Base-by-base conservation (phyloP, 30 jellyfish, hydroid and myxozoan genomes). In the Aurelia coerulea region DNA sequence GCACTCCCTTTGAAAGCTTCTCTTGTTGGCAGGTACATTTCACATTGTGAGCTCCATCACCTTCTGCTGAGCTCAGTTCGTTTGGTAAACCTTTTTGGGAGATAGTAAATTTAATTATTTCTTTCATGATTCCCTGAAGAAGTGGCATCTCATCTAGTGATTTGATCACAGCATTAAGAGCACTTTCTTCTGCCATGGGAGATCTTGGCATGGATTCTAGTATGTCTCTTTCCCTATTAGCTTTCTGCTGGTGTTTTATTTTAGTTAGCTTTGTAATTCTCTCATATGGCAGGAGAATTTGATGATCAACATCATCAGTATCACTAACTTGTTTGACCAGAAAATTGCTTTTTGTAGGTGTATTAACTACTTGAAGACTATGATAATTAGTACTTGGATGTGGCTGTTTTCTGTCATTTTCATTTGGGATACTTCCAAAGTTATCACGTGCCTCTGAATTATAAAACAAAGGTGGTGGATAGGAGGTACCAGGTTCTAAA, bases 401-500 rank as follows among this genome's bases (percentile, higher is more conserved):
- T 42, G 53, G 53, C 53, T 46, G 56, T 7, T 46, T 46, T 46
- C 8, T 14, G 8, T 46, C 56, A 46, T 14, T 9, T 46, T 31
- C 34, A 3, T 51, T n/a, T 41, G 68, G 4, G 31, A 35, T 14
- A 35, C 3, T 62, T 42, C 16, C 66, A 19, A 15, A 9, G 75
- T 65, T 7, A 17, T 81, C 78, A 78, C 14, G 16, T 56, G 46
- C 46, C n/a, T 78, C 69, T 12, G 88, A 78, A 34, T 76, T 56
- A 56, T 66, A 81, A 37, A 81, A 53, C 69, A 81, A 58, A 4
- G 92, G 92, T 37, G 92, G 92, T 8, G 92, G 92, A 58, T 69
- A 83, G 51, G 14, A 83, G 4, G 67, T 41, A 33, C 86, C 86
- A 6, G n/a, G 73, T 15, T 71, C 70, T 6, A 53, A 13, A 66